Conservation (phyloP, 2,797 vertebrate species). For the Lophius americanus region DNA sequence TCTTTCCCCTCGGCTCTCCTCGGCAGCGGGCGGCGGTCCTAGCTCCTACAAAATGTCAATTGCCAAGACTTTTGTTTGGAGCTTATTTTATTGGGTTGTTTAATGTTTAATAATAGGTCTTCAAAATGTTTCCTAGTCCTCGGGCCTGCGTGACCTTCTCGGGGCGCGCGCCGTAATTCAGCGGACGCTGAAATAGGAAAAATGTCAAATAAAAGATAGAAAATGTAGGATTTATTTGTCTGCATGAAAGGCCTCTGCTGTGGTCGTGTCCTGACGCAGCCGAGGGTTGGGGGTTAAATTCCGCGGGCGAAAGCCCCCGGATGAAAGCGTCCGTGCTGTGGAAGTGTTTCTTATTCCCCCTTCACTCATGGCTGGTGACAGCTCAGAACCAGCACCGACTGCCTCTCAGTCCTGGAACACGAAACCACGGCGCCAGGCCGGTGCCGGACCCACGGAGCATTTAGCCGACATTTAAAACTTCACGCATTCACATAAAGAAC, state of each 20-base stretch:
- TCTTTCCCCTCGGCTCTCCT: constrained; percentile 28
- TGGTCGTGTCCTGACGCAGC: neutral
- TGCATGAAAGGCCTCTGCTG: neutral
- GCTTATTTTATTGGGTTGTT: constrained; percentile 48
- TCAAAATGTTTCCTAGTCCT: constrained; percentile 32
- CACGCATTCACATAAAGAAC: constrained; percentile 47
- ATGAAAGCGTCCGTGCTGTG: constrained; percentile 39
- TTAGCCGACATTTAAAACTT: constrained; percentile 44
- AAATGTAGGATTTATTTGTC: neutral
- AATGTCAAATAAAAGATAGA: constrained; percentile 14
- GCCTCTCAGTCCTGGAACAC: constrained; percentile 30
- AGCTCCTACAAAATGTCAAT: constrained; percentile 59
- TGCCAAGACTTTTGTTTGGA: constrained; percentile 44
- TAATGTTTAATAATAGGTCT: constrained; percentile 47
- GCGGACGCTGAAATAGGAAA: neutral
- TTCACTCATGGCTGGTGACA: constrained; percentile 55
- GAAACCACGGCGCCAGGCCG: constrained; percentile 48
- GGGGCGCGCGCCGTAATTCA: neutral
- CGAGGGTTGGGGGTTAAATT: constrained; percentile 17
- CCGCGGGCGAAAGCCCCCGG: neutral
- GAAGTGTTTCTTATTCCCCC: constrained; percentile 42
- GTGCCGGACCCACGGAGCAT: constrained; percentile 55
- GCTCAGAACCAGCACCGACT: constrained; percentile 48
- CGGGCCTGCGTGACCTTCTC: constrained; percentile 16
- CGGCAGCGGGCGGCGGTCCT: constrained; percentile 39